Evolutionary conservation across 53 echinoderm and acorn worm genomes (phyloP).

Genomic region (Pentamera pediparva): DNA sequence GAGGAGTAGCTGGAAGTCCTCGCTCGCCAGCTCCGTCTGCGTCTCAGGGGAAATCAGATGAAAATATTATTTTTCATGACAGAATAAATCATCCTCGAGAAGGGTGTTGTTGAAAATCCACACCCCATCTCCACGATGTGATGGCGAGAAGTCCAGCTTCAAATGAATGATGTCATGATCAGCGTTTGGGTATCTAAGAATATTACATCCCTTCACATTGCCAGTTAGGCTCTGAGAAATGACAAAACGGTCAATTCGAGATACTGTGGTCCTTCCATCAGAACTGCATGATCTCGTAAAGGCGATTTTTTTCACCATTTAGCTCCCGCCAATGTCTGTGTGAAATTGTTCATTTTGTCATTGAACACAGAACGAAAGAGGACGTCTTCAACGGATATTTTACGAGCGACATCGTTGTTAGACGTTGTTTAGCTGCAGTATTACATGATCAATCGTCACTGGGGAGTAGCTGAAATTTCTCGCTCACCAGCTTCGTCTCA

Average conservation of each 20-base stretch:
- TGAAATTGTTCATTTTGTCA: too few relatives aligned
- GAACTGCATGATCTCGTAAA: not conserved
- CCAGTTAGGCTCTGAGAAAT: not conserved
- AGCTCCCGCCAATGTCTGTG: not conserved
- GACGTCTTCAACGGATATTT: too few relatives aligned
- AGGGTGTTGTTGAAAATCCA: not conserved
- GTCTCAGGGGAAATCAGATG: too few relatives aligned
- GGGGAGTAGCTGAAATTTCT: too few relatives aligned
- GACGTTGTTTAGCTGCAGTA: too few relatives aligned
- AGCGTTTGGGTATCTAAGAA: not conserved
- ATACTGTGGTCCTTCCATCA: not conserved
- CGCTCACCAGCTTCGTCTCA: too few relatives aligned
- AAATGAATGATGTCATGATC: not conserved
- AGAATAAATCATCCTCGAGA: not conserved
- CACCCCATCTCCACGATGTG: not conserved
- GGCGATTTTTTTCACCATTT: not conserved
- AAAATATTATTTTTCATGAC: too few relatives aligned
- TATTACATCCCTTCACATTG: not conserved
- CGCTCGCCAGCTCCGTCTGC: too few relatives aligned
- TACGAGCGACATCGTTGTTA: too few relatives aligned
- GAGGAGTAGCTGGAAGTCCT: too few relatives aligned
- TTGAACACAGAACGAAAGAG: too few relatives aligned
- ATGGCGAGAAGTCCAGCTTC: not conserved
- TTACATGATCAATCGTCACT: too few relatives aligned
- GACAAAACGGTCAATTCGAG: conserved; percentile 2